phyloP scores from a whole-genome alignment of 2,113 vertebrate genomes.

The Oplegnathus fasciatus region DNA sequence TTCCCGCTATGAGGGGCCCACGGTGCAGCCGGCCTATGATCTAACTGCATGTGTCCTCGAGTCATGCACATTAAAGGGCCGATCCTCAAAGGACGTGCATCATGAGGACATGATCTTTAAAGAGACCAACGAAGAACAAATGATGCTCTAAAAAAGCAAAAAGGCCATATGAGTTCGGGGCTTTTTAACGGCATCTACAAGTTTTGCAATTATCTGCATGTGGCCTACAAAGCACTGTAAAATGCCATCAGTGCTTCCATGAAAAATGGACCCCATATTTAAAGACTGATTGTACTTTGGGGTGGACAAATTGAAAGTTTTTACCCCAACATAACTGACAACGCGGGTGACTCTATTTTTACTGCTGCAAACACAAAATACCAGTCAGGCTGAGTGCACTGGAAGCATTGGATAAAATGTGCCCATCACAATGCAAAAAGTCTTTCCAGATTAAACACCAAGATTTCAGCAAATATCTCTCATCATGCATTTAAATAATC shows the following conservation, averaged over 20 bases:
- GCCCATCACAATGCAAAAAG: constrained; percentile 13
- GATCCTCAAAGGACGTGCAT: constrained; percentile 43
- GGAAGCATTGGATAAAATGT: background rate
- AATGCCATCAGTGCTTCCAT: constrained; percentile 79
- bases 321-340: constrained; percentile 55
- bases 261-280: constrained; percentile 65
- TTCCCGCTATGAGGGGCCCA: constrained; percentile 46
- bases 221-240: constrained; percentile 66
- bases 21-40: constrained; percentile 43
- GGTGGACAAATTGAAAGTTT: constrained; percentile 42
- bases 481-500: background rate
- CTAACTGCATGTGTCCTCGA: constrained; percentile 33
- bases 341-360: constrained; percentile 29
- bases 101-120: constrained; percentile 49
- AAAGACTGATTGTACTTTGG: constrained; percentile 60
- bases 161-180: constrained; percentile 50
- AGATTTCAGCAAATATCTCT: background rate
- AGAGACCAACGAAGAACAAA: constrained; percentile 28
- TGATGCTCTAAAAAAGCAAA: constrained; percentile 30
- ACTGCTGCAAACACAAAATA: constrained; percentile 45
- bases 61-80: constrained; percentile 50
- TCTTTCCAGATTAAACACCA: background rate
- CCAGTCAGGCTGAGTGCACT: constrained; percentile 9
- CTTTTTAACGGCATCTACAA: constrained; percentile 55
- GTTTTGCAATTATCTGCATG: constrained; percentile 65